Percentiles rank a stretch among this genome's conserved stretches.
These are phyloP conservation scores for Erannis defoliaria DNA, from an alignment of 2,888 invertebrate species.

Conservation along the genomic window DNA sequence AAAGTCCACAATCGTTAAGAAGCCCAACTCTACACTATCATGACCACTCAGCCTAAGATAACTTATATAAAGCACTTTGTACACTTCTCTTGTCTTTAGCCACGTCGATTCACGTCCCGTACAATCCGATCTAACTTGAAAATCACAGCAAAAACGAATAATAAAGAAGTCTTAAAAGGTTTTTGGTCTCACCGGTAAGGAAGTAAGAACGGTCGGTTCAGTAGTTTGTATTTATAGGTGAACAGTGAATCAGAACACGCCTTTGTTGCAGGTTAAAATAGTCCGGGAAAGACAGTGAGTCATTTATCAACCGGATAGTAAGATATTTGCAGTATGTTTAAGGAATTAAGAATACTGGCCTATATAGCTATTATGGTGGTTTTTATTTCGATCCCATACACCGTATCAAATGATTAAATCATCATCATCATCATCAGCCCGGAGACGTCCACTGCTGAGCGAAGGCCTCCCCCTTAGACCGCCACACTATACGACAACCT, in stretches of 20 bases:
- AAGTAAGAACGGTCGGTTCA: constrained; percentile 11
- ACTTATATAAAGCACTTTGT: too few species aligned
- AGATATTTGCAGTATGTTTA: constrained; percentile 1
- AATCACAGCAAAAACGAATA: background rate
- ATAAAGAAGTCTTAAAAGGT: constrained; percentile 15
- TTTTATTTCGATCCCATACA: too few species aligned
- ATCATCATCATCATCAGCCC: too few species aligned
- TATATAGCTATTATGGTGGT: too few species aligned
- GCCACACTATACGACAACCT: too few species aligned
- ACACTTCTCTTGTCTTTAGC: background rate
- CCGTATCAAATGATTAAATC: too few species aligned
- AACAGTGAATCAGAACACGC: constrained; percentile 14
- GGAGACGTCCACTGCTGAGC: too few species aligned
- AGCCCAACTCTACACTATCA: too few species aligned
- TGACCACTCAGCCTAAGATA: too few species aligned
- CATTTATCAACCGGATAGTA: background rate
- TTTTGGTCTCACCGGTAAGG: constrained; percentile 18
- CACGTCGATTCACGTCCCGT: constrained; percentile 15
- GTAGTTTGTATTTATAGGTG: constrained; percentile 23
- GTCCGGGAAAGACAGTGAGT: constrained; percentile 22
- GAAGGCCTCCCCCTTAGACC: too few species aligned
- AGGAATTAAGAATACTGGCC: constrained; percentile 7
- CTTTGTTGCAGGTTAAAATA: constrained; percentile 16
- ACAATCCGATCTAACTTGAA: constrained; percentile 6
- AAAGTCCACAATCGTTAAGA: too few species aligned